Conservation (phyloP, 2,888 invertebrate species). For the Ashinkailepas kermadecensis region DNA sequence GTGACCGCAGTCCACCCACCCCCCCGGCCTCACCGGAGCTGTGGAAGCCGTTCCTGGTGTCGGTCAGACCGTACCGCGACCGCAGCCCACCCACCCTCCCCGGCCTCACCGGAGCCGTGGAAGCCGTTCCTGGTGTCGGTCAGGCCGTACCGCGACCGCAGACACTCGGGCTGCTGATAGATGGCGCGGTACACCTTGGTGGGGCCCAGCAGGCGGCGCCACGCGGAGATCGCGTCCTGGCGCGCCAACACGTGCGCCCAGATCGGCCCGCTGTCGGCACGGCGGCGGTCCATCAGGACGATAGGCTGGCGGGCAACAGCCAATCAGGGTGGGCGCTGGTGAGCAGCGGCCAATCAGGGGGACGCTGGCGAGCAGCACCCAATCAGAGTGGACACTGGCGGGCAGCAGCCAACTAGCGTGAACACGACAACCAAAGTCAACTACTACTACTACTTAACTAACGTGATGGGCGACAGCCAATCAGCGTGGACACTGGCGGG, state of each 20-base stretch:
- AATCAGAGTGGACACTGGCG: not conserved
- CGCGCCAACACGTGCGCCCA: conserved; percentile 67
- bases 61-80: conserved; percentile 76
- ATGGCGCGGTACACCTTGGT: conserved; percentile 78
- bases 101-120: conserved; percentile 64
- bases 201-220: conserved; percentile 81
- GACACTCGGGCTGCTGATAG: conserved; percentile 64
- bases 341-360: too few species aligned
- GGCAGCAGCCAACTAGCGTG: not conserved
- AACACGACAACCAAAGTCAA: too few species aligned
- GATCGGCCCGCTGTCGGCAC: conserved; percentile 42
- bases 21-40: conserved; percentile 65
- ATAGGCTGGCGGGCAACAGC: not conserved
- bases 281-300: not conserved
- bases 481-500: not conserved
- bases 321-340: not conserved
- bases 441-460: too few species aligned
- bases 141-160: conserved; percentile 76
- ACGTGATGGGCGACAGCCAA: not conserved
- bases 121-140: conserved; percentile 91
- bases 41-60: conserved; percentile 89
- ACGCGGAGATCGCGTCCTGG: conserved; percentile 64
- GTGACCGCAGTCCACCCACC: conserved; percentile 75
- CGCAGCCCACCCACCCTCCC: conserved; percentile 45
- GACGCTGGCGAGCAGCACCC: too few species aligned